Percentiles rank a stretch among this genome's conserved stretches.
Conservation (phyloP, 2,888 invertebrate genomes). For the Drosophila kuntzei region DNA sequence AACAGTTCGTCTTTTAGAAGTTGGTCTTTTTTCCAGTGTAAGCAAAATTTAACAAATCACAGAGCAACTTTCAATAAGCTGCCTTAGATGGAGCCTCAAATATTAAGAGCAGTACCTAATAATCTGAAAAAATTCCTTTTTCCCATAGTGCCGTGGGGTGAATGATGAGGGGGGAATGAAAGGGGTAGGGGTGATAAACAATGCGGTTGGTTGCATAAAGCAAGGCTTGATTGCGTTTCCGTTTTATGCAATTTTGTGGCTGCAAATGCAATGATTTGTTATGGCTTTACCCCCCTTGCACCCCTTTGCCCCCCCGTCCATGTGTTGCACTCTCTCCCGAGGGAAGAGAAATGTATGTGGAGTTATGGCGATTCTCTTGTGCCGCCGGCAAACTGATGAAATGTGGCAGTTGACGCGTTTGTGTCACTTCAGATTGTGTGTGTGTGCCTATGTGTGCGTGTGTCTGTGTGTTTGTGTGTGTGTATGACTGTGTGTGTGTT, state of each 20-base stretch:
- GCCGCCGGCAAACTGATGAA: slow-evolving; percentile 15
- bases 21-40: too few relatives aligned
- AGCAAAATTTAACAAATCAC: too few relatives aligned
- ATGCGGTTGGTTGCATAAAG: slow-evolving; percentile 66
- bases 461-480: slow-evolving; percentile 25
- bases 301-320: neutral
- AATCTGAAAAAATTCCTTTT: too few relatives aligned
- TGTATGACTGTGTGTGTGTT: slow-evolving; percentile 52
- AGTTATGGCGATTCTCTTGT: neutral
- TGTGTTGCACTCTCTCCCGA: neutral
- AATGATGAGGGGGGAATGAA: neutral
- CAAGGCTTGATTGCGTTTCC: slow-evolving; percentile 81
- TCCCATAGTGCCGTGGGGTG: too few relatives aligned
- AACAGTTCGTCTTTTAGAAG: too few relatives aligned
- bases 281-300: slow-evolving; percentile 47
- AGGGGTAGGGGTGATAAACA: slow-evolving; percentile 49
- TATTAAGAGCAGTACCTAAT: too few relatives aligned
- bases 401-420: slow-evolving; percentile 18
- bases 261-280: slow-evolving; percentile 77
- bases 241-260: slow-evolving; percentile 78
- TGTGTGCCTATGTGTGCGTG: neutral
- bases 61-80: too few relatives aligned
- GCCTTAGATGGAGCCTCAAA: too few relatives aligned
- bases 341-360: neutral
- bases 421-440: slow-evolving; percentile 2